Base-by-base conservation (phyloP, 2,888 invertebrate genomes). In the Trimorus sp. region DNA sequence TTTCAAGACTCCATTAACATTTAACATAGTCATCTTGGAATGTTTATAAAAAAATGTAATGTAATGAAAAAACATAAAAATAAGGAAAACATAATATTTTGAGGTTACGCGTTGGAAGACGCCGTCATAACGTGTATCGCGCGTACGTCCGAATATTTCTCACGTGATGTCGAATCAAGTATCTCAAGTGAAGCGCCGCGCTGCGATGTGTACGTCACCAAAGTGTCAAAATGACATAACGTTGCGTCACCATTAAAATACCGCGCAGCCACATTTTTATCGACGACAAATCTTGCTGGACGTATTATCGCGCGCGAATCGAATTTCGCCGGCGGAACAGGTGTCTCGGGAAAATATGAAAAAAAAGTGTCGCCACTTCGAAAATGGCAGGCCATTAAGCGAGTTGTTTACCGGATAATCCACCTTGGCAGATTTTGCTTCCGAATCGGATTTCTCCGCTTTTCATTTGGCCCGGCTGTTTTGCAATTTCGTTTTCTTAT, bases 171-270 rank as follows among this genome's bases (percentile, higher is more conserved):
- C 73, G 73, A 79, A 79, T 60, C 73, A 56, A 79, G 73, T 79
- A 73, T 73, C 79, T 79, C 73, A 79, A 79, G 79, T 79, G 79
- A 73, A 51, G 60, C 37, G 59, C 62, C n/a, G 0, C 59, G 48
- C 42, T 56, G 56, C 62, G 48, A 71, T 62, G 62, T 66, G 56
- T 40, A 56, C 66, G 79, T 79, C 79, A 79, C 68, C 73, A 73
- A 79, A 79, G 54, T 73, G 79, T 73, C 79, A 79, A 79, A 73
- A 73, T 79, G 79, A 73, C 73, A 68, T 73, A 79, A 73, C 78
- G 71, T 71, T 60, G 60, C 78, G 71, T 60, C 60, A 54, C 60
- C 68, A 79, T 73, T 73, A 79, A 79, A 71, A 79, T 62, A 56
- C 37, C 73, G 59, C 40, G 62, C 65, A 38, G 60, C 66, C 66